Conservation (phyloP, 2,113 vertebrate species). For the Phocoena sinus region DNA sequence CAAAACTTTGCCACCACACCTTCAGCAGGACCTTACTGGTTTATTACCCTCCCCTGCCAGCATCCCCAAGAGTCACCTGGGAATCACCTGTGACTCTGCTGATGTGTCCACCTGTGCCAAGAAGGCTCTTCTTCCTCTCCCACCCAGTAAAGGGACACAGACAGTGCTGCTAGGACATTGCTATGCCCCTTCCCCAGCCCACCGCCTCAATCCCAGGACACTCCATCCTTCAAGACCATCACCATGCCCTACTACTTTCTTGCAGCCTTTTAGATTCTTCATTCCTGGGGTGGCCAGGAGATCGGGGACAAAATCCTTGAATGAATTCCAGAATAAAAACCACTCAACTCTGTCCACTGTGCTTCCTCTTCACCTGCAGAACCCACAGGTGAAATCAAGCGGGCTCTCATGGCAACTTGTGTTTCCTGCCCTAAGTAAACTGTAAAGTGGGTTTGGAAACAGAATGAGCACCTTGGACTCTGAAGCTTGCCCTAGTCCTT, state of each 20-base stretch:
- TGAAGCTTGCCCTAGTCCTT: no score
- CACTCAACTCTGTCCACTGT: no score
- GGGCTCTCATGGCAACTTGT: not conserved
- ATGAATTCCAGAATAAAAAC: not conserved
- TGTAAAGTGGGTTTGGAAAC: not conserved
- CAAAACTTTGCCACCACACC: slow-evolving; percentile 37
- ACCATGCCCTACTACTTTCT: not conserved
- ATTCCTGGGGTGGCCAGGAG: not conserved
- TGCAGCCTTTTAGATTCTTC: not conserved
- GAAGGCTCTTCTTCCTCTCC: not conserved
- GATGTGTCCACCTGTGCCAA: not conserved
- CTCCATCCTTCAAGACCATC: not conserved
- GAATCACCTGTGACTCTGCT: not conserved
- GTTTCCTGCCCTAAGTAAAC: not conserved
- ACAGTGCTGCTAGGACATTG: not conserved
- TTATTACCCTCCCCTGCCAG: slow-evolving; percentile 25
- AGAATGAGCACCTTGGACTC: not conserved
- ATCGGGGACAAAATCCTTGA: not conserved
- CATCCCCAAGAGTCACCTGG: slow-evolving; percentile 42
- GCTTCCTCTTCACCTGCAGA: not conserved
- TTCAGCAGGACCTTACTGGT: slow-evolving; percentile 53
- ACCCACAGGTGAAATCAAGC: not conserved
- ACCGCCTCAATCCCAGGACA: not conserved
- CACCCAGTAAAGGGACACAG: not conserved
- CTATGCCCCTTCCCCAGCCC: rapidly evolving